Base-by-base conservation (phyloP, 2,113 vertebrate species). In the Oncorhynchus nerka region DNA sequence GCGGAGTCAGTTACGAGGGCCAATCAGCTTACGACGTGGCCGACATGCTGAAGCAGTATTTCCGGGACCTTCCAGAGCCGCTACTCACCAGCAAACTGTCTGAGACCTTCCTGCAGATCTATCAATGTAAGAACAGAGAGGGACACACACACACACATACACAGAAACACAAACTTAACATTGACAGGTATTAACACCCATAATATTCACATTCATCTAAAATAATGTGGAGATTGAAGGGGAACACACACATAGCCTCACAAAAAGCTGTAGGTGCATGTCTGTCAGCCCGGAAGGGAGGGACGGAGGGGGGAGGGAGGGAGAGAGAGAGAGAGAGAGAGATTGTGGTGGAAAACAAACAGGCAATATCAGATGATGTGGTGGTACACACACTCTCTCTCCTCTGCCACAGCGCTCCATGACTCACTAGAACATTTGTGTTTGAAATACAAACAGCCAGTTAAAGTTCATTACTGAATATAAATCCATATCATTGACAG, bases 21-120 rank as follows among this genome's bases (percentile, higher is more conserved):
- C 98, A 99, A 66, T 99, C 96, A 0, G 97, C 98, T 0, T 99
- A 99, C 0, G 97, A 99, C 5, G 98, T 99, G 30, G 98, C 98
- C 0, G 98, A 99, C 87, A 98, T 99, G 98, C 92, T 99, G 68
- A 99, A 99, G 81, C 98, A 99, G 82, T 99, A 98, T 85, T 99
- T 99, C 89, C 91, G 98, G 78, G 98, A 99, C 85, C 92, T 99
- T 49, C 98, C 98, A 0, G 98, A 99, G 70, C 98, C 98, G 3
- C 95, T 99, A 55, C 94, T 99, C 86, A 98, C 97, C 7, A 97
- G 92, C 91, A 99, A 99, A 79, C 94, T 99, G 11, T 96, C 96
- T 2, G 97, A 99, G 85, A 99, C 96, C 81, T 99, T 99, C 81
- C 96, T 99, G 32, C 97, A 98, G 90, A 98, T 99, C 77, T 99